Conservation (phyloP, 2,113 vertebrate species). For the Apeltes quadracus region DNA sequence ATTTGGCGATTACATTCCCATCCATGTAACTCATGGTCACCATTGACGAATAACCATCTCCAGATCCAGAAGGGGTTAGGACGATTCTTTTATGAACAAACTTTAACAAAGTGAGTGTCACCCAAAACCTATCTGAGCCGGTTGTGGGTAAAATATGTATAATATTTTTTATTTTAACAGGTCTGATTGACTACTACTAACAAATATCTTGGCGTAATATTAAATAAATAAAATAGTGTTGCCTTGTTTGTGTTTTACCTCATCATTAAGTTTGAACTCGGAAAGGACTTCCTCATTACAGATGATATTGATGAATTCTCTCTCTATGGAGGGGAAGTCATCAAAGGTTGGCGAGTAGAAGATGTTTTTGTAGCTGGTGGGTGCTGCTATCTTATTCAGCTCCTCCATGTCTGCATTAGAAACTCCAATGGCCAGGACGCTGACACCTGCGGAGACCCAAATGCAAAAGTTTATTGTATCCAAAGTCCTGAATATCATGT, state of each 20-base stretch:
- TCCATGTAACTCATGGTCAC: not conserved
- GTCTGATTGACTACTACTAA: not conserved
- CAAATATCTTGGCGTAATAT: not conserved
- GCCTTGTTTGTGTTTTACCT: slow-evolving; percentile 56
- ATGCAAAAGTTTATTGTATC: not conserved
- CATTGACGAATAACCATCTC: not conserved
- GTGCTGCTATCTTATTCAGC: slow-evolving; percentile 80
- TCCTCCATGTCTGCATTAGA: slow-evolving; percentile 83
- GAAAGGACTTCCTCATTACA: slow-evolving; percentile 79
- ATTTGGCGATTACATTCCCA: slow-evolving; percentile 2
- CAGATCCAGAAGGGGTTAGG: not conserved
- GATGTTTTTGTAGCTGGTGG: slow-evolving; percentile 81
- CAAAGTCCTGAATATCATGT: not conserved
- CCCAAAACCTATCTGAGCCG: not conserved
- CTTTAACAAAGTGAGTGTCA: not conserved
- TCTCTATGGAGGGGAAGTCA: slow-evolving; percentile 84
- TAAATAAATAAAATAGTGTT: not conserved
- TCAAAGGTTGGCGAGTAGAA: slow-evolving; percentile 86
- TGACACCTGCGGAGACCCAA: slow-evolving; percentile 80
- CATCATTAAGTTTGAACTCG: slow-evolving; percentile 71
- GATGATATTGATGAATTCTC: slow-evolving; percentile 83
- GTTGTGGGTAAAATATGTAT: not conserved
- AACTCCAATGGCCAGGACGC: slow-evolving; percentile 85
- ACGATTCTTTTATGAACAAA: not conserved
- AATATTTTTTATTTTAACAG: not conserved